phyloP scores from a whole-genome alignment of 2,113 vertebrate genomes.

The Stigmatopora argus region DNA sequence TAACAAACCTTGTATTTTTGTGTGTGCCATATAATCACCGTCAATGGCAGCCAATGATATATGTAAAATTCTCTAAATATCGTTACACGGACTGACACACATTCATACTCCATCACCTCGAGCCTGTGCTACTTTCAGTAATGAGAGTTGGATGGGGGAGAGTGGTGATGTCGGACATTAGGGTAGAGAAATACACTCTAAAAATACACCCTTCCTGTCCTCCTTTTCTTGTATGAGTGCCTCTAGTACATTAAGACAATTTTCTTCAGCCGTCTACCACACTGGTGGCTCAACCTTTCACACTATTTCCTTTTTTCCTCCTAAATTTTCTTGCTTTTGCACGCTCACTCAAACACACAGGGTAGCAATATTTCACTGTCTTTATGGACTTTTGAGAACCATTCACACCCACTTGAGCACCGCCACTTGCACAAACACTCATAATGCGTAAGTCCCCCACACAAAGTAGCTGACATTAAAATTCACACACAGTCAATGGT shows the following conservation, averaged over 20 bases:
- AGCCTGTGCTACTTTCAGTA: conserved; percentile 30
- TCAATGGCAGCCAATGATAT: not conserved
- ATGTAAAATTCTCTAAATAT: not conserved
- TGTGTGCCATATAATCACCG: not conserved
- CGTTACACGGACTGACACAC: not conserved
- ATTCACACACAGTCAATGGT: conserved; percentile 11
- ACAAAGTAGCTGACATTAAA: conserved; percentile 16
- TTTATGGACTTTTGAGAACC: conserved; percentile 14
- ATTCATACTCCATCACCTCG: not conserved
- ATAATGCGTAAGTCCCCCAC: conserved; percentile 29
- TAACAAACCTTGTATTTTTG: conserved; percentile 18
- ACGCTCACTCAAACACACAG: conserved; percentile 2
- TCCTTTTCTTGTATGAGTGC: conserved; percentile 26
- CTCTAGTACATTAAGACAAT: conserved; percentile 40
- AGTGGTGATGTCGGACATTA: not conserved
- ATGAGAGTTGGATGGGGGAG: conserved; percentile 6
- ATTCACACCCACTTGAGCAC: conserved; percentile 18
- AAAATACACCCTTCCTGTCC: conserved; percentile 50
- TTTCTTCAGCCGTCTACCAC: conserved; percentile 26
- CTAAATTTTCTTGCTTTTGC: conserved; percentile 7
- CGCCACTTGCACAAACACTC: not conserved
- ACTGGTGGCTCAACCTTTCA: conserved; percentile 35
- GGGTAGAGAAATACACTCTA: conserved; percentile 33
- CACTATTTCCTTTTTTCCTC: conserved; percentile 5
- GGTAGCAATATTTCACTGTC: conserved; percentile 16